phyloP scores from a whole-genome alignment of 2,888 invertebrate species.

The Kuschelorhynchus macadamiae region DNA sequence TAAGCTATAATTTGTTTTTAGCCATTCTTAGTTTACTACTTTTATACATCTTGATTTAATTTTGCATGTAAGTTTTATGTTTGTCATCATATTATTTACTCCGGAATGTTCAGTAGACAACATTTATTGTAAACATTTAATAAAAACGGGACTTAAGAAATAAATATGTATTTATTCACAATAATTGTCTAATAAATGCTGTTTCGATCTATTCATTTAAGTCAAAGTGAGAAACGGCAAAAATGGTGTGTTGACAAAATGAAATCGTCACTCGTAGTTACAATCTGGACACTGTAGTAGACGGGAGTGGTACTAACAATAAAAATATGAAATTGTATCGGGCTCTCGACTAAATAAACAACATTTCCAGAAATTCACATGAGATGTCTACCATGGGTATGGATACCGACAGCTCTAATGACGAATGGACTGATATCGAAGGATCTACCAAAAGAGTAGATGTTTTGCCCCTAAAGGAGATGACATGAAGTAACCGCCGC shows the following conservation, averaged over 20 bases:
- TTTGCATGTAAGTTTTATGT: constrained; percentile 1
- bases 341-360: constrained; percentile 1
- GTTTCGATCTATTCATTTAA: too few species aligned
- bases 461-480: not conserved
- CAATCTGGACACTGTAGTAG: too few species aligned
- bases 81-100: constrained; percentile 2
- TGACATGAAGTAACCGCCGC: not conserved
- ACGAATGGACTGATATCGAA: not conserved
- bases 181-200: too few species aligned
- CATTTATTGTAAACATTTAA: too few species aligned
- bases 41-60: too few species aligned
- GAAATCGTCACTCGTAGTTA: not conserved
- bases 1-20: too few species aligned
- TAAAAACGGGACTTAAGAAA: too few species aligned
- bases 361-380: not conserved
- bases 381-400: not conserved
- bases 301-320: too few species aligned
- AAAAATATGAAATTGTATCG: too few species aligned
- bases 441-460: not conserved
- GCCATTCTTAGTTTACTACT: too few species aligned
- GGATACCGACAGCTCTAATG: constrained; percentile 2
- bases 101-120: too few species aligned
- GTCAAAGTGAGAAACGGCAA: not conserved
- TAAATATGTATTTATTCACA: too few species aligned
- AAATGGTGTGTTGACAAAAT: not conserved